Evolutionary conservation across 2,797 vertebrate species (phyloP).

Genomic region (Manis pentadactyla): DNA sequence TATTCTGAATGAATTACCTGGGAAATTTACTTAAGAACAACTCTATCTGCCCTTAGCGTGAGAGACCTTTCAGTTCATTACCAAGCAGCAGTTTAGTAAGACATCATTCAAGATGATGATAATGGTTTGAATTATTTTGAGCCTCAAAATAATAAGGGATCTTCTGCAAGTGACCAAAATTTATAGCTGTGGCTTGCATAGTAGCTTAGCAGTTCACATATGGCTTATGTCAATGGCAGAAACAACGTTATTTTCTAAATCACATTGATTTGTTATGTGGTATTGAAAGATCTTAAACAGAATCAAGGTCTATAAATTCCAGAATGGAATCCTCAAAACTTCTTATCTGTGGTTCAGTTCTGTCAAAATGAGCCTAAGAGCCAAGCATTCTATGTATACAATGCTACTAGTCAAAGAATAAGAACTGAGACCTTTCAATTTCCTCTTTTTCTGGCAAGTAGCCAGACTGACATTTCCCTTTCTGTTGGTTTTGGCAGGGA

Average conservation of each 20-base stretch:
- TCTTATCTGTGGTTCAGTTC: constrained; percentile 89
- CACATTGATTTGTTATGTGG: constrained; percentile 90
- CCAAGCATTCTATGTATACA: constrained; percentile 88
- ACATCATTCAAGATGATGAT: constrained; percentile 83
- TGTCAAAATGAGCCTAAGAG: constrained; percentile 86
- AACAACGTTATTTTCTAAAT: constrained; percentile 88
- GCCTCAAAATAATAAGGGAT: constrained; percentile 81
- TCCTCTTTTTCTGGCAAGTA: constrained; percentile 87
- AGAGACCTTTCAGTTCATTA: constrained; percentile 82
- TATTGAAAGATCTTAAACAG: constrained; percentile 90
- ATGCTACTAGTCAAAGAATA: constrained; percentile 91
- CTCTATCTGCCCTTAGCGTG: constrained; percentile 70
- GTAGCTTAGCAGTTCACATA: constrained; percentile 89
- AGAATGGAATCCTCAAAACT: constrained; percentile 86
- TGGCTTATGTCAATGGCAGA: constrained; percentile 90
- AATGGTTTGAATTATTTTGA: constrained; percentile 83
- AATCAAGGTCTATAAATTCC: constrained; percentile 89
- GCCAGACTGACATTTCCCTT: constrained; percentile 90
- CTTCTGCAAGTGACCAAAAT: constrained; percentile 85
- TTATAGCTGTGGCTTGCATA: constrained; percentile 87
- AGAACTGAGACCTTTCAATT: constrained; percentile 89
- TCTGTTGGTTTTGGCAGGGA: constrained; percentile 91
- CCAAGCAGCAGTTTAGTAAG: constrained; percentile 77
- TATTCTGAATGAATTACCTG: constrained; percentile 57
- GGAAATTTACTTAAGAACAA: constrained; percentile 72